Conservation (phyloP, 2,113 vertebrate species). For the Canis aureus region DNA sequence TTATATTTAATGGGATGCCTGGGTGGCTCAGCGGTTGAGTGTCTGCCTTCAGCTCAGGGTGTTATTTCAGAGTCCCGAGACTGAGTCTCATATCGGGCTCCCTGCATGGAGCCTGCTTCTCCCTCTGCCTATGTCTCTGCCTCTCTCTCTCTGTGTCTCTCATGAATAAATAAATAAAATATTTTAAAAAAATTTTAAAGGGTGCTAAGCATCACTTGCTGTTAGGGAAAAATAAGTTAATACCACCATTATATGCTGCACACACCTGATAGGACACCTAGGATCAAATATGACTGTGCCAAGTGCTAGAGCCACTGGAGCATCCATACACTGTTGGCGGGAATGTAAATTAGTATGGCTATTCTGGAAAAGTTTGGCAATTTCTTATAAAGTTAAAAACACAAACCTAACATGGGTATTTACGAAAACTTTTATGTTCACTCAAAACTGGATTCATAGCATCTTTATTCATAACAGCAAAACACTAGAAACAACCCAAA, state of each 20-base stretch:
- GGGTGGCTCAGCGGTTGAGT: too few relatives aligned
- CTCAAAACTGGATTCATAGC: neutral
- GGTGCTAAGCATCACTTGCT: too few relatives aligned
- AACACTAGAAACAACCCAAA: constrained; percentile 27
- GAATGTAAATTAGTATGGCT: neutral
- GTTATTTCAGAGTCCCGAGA: too few relatives aligned
- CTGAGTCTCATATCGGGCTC: too few relatives aligned
- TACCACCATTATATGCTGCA: neutral
- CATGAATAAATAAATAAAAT: too few relatives aligned
- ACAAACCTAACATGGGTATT: neutral
- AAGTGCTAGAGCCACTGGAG: neutral
- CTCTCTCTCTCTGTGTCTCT: too few relatives aligned
- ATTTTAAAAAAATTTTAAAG: too few relatives aligned
- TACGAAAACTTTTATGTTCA: neutral
- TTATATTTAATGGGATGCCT: neutral
- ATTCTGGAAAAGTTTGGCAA: neutral
- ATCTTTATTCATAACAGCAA: constrained; percentile 6
- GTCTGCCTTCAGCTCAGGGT: too few relatives aligned
- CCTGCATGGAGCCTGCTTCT: too few relatives aligned
- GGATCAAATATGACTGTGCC: neutral
- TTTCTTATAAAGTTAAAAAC: constrained; percentile 39
- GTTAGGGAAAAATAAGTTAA: neutral
- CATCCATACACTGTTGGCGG: neutral
- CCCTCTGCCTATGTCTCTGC: too few relatives aligned
- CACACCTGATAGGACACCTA: neutral